Conservation (phyloP, 2,113 vertebrate species). For the Rhinolophus ferrumequinum region DNA sequence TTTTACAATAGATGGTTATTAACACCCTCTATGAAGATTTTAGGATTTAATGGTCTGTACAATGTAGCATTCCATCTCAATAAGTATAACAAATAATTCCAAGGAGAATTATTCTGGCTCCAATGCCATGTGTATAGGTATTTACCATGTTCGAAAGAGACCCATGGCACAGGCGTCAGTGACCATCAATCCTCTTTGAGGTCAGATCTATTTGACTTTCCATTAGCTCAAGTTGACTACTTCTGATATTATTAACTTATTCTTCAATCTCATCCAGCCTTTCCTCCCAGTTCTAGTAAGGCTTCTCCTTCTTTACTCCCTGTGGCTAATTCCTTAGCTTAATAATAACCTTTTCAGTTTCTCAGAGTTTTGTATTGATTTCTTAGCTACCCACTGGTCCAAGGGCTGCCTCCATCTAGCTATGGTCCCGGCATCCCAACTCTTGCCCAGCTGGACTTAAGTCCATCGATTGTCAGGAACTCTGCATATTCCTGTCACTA, state of each 20-base stretch:
- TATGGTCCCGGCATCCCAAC: fast-evolving
- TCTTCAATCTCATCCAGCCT: not conserved
- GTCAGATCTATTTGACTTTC: not conserved
- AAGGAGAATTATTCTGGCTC: not conserved
- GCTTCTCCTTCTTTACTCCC: not conserved
- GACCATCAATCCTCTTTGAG: not conserved
- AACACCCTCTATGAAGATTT: not conserved
- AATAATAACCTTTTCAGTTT: not conserved
- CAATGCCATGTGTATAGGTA: not conserved
- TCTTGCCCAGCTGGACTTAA: not conserved
- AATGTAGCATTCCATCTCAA: not conserved
- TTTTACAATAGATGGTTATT: not conserved
- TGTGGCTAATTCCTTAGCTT: not conserved
- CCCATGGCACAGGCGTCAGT: not conserved
- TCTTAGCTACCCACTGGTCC: not conserved
- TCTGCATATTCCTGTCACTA: not conserved
- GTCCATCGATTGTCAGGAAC: too few relatives aligned
- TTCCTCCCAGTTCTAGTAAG: not conserved
- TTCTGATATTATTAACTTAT: not conserved
- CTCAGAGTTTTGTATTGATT: not conserved
- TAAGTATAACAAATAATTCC: not conserved
- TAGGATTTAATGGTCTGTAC: not conserved
- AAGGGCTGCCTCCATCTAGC: not conserved
- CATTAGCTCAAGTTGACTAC: not conserved
- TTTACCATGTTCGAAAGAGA: not conserved